Conservation (phyloP, 2,888 invertebrate species). For the Agrotis puta region DNA sequence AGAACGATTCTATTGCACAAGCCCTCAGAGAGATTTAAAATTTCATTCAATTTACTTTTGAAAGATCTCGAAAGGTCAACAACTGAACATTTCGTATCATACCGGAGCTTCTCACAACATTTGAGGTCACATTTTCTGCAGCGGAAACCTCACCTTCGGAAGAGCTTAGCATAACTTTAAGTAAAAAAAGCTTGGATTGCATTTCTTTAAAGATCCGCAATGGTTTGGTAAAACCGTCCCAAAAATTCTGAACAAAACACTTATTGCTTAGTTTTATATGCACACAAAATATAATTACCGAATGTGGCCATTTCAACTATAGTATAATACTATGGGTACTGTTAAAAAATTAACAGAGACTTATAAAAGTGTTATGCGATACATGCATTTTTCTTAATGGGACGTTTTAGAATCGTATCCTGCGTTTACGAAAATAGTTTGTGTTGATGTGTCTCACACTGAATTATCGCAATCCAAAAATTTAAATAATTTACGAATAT, state of each 20-base stretch:
- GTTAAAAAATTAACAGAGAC: not conserved
- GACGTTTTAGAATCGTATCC: no score
- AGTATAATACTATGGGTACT: not conserved
- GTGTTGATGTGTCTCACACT: not conserved
- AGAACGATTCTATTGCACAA: not conserved
- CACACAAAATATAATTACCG: no score
- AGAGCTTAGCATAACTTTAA: slow-evolving; percentile 45
- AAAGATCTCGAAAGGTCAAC: slow-evolving; percentile 14
- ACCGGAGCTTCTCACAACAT: slow-evolving; percentile 30
- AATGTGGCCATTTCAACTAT: not conserved
- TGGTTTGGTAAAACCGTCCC: not conserved
- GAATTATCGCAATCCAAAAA: no score
- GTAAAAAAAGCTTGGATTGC: slow-evolving; percentile 32
- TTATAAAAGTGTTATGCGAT: no score
- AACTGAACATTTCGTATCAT: slow-evolving; percentile 13
- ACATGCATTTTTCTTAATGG: no score
- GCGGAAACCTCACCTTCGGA: slow-evolving; percentile 55
- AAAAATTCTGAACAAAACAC: not conserved
- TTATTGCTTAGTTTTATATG: not conserved
- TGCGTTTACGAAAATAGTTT: not conserved
- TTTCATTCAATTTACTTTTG: not conserved
- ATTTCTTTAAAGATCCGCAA: slow-evolving; percentile 16
- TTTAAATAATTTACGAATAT: no score
- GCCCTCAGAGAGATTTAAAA: not conserved
- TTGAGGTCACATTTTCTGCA: slow-evolving; percentile 38